Base-by-base conservation (phyloP, 2,113 vertebrate genomes). In the Chaenogobius annularis region DNA sequence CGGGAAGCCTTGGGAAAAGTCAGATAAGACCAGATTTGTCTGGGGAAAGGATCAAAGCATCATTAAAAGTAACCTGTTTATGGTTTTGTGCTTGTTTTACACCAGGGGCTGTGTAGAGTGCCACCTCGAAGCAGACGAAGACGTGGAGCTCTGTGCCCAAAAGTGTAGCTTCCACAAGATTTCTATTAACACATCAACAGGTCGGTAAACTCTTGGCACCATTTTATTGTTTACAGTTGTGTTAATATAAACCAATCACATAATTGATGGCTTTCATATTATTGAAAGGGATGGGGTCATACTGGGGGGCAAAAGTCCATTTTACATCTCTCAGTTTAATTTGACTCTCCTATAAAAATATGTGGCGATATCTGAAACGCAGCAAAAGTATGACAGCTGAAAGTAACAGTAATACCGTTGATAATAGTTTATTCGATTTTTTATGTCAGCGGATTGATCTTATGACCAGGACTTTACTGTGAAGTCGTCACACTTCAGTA, bases 51-150 rank as follows among this genome's bases (percentile, higher is more conserved):
- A 84, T 59, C 71, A 76, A 77, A 86, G 74, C 44, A 37, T 70
- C 56, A 72, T 73, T 61, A 76, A 91, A 81, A 86, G 26, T 72
- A 59, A 84, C 37, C 20, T 70, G 66, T 76, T 59, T 0, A 12
- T 66, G 77, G n/a, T 74, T 78, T 55, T 66, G 11, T 69, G 10
- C 69, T 47, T 85, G 69, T 86, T 79, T 89, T 81, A 72, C 67
- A 70, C 84, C 92, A 99, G 98, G 92, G 91, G 82, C 90, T 99
- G 98, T 84, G 92, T 97, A 64, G 96, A 99, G 91, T 99, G 97
- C 89, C 91, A 97, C 85, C 90, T 98, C 72, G 93, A 94, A 88
- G 90, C 90, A 0, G 73, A 93, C 10, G 92, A 91, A 20, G 86
- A 91, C 61, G 62, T 0, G 2, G 93, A 91, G 88, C 84, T 91